These are phyloP conservation scores for Spermophilus dauricus DNA, from an alignment of 2,113 vertebrate species.

Conservation along the genomic window DNA sequence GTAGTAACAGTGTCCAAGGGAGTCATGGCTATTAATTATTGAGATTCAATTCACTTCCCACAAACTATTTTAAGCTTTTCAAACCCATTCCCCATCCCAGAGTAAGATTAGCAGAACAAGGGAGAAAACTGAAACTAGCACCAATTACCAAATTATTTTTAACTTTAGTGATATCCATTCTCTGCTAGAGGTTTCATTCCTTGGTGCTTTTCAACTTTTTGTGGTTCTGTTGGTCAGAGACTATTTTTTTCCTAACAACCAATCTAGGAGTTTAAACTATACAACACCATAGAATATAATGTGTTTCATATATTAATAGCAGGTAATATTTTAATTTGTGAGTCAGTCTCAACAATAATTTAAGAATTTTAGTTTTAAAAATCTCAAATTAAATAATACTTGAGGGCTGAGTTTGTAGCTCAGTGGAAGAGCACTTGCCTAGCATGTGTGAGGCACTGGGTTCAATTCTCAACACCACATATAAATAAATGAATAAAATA, in stretches of 20 bases:
- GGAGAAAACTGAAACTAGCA: neutral
- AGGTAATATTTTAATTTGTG: conserved; percentile 14
- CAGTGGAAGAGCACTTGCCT: no score
- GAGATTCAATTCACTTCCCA: neutral
- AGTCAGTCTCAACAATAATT: neutral
- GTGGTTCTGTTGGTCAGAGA: neutral
- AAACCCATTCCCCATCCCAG: neutral
- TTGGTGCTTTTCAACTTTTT: neutral
- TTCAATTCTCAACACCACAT: no score
- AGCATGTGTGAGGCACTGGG: no score
- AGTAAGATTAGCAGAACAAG: neutral
- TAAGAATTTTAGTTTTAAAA: neutral
- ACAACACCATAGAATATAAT: neutral
- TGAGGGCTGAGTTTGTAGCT: neutral
- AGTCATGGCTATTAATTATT: neutral
- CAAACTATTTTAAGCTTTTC: neutral
- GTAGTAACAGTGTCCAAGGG: neutral
- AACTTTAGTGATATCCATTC: neutral
- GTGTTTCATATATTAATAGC: neutral
- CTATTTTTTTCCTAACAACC: neutral
- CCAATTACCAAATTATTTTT: neutral
- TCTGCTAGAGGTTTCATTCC: neutral
- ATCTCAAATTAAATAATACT: neutral
- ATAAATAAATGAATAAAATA: no score
- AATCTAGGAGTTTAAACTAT: neutral